Evolutionary conservation across 2,113 vertebrate genomes (phyloP), one percentile per base, ranked within the genome.

Genomic region (Vicugna pacos): DNA sequence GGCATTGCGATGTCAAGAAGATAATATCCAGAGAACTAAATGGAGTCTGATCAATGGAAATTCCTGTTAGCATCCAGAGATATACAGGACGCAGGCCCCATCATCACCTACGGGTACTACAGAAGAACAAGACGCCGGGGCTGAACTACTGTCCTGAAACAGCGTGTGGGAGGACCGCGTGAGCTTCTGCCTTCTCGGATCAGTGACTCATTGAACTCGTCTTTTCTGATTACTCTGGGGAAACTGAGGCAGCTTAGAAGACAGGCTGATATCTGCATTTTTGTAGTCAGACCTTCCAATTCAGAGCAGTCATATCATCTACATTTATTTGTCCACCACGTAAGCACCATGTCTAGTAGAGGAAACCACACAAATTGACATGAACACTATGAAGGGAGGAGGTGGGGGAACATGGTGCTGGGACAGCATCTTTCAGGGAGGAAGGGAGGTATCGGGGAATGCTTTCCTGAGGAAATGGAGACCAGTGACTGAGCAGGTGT

Each of bases 241-340:
- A 87, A 83, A 96, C 69, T 8, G 64, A 91, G 58, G 84, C 35
- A 93, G 30, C 75, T 28, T 58, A 83, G 54, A 93, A 60, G 17
- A 35, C 26, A 3, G 79, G 19, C 14, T 91, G 35, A 12, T 28
- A 64, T 30, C 32, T 54, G 76, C 38, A 60, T 64, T 52, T 35
- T 72, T 42, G 6, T 30, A 12, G 32, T 60, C 35, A 50, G 65
- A 62, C 46, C 50, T 67, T 30, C 6, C 4, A 19, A 72, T 10
- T 81, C 26, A 24, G 24, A 58, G 62, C 5, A 28, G 11, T n/a
- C 60, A 9, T 24, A n/a, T 11, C 70, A 84, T 19, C 67, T 22
- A 16, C 54, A 9, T 28, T n/a, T 24, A 38, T 32, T 32, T 87
- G 65, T 50, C 80, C 48, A 22, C 35, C 69, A 69, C 70, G 67